These are phyloP conservation scores for Ommatoiulus sabulosus DNA, from an alignment of 2,888 invertebrate species.

Conservation along the genomic window DNA sequence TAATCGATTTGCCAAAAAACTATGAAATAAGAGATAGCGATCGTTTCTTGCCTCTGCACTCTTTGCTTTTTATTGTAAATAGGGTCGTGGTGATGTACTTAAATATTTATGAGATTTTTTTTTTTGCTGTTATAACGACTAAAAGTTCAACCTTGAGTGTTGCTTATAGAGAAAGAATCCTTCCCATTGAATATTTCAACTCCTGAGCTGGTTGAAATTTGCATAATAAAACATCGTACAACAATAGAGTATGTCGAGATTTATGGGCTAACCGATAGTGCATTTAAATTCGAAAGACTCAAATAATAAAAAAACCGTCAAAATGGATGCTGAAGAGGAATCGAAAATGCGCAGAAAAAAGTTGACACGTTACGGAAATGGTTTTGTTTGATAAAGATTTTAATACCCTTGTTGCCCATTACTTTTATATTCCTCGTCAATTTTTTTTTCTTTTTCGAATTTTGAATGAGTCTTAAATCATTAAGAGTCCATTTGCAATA, in stretches of 20 bases:
- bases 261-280: constrained; percentile 31
- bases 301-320: neutral
- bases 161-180: constrained; percentile 25
- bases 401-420: neutral
- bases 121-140: constrained; percentile 42
- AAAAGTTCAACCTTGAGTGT: constrained; percentile 45
- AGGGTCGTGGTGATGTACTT: constrained; percentile 39
- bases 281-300: constrained; percentile 5
- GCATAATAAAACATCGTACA: constrained; percentile 51
- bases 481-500: neutral
- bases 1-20: neutral
- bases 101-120: constrained; percentile 46
- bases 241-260: constrained; percentile 27
- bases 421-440: neutral
- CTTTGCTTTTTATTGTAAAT: constrained; percentile 29
- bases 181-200: constrained; percentile 47
- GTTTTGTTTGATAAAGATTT: constrained; percentile 32
- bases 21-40: constrained; percentile 26
- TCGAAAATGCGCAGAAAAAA: neutral
- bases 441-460: neutral
- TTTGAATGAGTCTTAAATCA: neutral
- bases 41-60: neutral
- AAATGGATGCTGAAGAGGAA: neutral
- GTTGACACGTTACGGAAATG: neutral
- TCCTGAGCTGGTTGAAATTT: constrained; percentile 26